Percentiles rank a stretch among this genome's conserved stretches.
Conservation (phyloP, 1,140 invertebrate species). For the Eciton burchellii region DNA sequence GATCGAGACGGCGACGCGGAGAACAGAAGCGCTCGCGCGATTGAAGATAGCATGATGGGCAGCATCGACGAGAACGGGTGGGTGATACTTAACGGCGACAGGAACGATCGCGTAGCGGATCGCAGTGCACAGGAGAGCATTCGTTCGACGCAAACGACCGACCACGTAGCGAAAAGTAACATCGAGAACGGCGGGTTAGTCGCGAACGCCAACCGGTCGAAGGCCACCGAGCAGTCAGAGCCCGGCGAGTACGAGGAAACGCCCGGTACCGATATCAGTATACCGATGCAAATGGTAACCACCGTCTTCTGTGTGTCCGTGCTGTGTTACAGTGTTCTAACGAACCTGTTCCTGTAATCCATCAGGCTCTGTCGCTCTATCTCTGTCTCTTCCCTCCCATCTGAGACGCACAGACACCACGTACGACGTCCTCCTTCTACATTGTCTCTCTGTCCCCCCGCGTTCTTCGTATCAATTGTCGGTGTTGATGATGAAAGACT, state of each 20-base stretch:
- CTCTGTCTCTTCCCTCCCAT: background rate
- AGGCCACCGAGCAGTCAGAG: conserved; percentile 72
- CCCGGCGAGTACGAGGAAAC: conserved; percentile 74
- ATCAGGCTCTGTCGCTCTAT: conserved; percentile 5
- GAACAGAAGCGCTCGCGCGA: conserved; percentile 15
- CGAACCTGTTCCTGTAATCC: conserved; percentile 83
- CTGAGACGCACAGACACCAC: conserved; percentile 16
- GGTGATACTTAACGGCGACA: conserved; percentile 65
- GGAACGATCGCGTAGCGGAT: conserved; percentile 67
- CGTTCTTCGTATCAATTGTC: conserved; percentile 54
- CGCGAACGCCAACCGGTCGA: conserved; percentile 76
- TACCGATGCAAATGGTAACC: conserved; percentile 85
- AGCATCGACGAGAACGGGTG: conserved; percentile 74
- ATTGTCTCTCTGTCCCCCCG: background rate
- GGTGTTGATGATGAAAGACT: conserved; percentile 57
- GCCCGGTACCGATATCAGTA: conserved; percentile 78
- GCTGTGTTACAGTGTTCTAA: conserved; percentile 85
- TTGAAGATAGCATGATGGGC: conserved; percentile 60
- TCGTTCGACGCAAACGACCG: conserved; percentile 71
- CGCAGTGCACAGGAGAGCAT: conserved; percentile 80
- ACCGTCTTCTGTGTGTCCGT: conserved; percentile 85
- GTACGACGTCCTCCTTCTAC: background rate
- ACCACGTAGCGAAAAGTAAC: conserved; percentile 67
- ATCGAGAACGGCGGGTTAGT: conserved; percentile 75
- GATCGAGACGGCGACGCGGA: background rate